These are phyloP conservation scores for Pharmacophagus antenor DNA, from an alignment of 2,888 invertebrate species.

Conservation along the genomic window DNA sequence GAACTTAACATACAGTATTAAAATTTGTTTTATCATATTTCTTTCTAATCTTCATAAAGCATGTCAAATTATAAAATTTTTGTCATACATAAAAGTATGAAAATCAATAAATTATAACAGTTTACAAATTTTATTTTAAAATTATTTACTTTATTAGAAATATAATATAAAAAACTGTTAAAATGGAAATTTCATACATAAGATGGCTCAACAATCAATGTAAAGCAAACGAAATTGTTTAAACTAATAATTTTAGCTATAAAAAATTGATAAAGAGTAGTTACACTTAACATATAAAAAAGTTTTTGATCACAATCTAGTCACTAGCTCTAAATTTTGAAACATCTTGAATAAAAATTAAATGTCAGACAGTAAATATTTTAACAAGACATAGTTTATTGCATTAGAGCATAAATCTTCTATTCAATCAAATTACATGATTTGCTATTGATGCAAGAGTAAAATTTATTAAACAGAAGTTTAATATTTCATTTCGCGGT, in stretches of 20 bases:
- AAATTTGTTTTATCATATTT: no score
- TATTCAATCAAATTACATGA: background rate
- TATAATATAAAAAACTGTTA: no score
- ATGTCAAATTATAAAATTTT: no score
- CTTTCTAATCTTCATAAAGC: no score
- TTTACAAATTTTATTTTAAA: no score
- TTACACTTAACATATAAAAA: background rate
- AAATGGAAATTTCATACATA: no score
- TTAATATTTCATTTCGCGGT: conserved; percentile 16
- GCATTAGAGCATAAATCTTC: background rate
- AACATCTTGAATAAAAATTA: background rate
- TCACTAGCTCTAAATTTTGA: background rate
- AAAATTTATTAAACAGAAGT: background rate
- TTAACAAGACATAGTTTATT: background rate
- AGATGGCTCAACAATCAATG: background rate
- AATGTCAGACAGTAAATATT: background rate
- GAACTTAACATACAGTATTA: no score
- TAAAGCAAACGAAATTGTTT: background rate
- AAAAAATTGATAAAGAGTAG: background rate
- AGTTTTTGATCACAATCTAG: no score
- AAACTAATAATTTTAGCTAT: background rate
- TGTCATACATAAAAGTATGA: no score
- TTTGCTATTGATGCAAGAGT: background rate
- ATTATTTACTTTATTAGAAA: no score
- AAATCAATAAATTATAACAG: no score